A percentile compares a stretch with the other conserved stretches of the same genome.
Evolutionary conservation across 2,888 invertebrate genomes (phyloP).

Genomic region (Seira sanloemensis): DNA sequence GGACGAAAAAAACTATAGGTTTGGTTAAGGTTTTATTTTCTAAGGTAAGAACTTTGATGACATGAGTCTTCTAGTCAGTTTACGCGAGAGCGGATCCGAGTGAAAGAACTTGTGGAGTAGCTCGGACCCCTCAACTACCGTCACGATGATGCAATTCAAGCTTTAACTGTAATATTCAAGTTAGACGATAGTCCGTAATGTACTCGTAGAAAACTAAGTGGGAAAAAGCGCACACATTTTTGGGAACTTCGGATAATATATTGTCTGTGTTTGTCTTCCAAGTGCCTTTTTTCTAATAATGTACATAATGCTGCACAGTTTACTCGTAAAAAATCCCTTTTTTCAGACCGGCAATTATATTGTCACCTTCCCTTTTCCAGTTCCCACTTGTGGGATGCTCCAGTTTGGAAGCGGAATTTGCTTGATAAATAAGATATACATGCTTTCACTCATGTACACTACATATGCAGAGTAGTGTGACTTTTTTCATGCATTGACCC

Average conservation of each 20-base stretch:
- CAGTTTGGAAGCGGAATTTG: too few relatives aligned
- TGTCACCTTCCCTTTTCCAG: not conserved
- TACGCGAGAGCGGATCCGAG: too few relatives aligned
- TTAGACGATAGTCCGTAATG: too few relatives aligned
- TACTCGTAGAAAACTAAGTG: too few relatives aligned
- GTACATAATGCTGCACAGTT: not conserved
- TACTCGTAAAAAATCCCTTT: too few relatives aligned
- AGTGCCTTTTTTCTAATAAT: not conserved
- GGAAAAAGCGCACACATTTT: not conserved
- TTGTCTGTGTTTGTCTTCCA: not conserved
- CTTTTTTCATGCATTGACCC: not conserved
- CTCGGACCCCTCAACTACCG: too few relatives aligned
- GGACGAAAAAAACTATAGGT: not conserved
- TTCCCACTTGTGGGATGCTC: not conserved
- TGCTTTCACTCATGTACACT: not conserved
- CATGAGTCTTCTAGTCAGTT: constrained; percentile 65
- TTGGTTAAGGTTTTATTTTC: not conserved
- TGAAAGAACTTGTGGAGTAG: too few relatives aligned
- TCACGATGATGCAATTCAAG: constrained; percentile 24
- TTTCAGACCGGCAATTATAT: not conserved
- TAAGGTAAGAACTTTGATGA: constrained; percentile 31
- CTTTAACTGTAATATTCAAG: constrained; percentile 50
- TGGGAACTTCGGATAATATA: not conserved
- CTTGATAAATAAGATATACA: too few relatives aligned
- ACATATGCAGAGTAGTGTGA: not conserved